These are phyloP conservation scores for Paralvinella palmiformis DNA, from an alignment of 1,140 invertebrate species.

Conservation along the genomic window DNA sequence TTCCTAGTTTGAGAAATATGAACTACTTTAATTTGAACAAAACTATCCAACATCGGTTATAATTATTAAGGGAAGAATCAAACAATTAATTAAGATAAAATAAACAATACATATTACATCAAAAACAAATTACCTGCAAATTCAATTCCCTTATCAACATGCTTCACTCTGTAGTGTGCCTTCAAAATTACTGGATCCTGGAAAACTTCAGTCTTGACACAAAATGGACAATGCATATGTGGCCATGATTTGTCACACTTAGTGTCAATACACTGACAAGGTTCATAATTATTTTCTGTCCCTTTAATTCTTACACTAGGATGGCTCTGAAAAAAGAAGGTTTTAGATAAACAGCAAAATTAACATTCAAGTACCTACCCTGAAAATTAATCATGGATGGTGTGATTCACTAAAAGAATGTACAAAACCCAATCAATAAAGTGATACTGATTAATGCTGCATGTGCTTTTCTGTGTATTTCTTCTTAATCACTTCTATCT, in stretches of 20 bases:
- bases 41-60: background rate
- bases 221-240: constrained; percentile 51
- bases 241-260: constrained; percentile 34
- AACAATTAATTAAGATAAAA: background rate
- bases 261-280: constrained; percentile 40
- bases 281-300: constrained; percentile 46
- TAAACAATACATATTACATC: background rate
- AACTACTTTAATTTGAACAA: constrained; percentile 1
- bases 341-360: no score
- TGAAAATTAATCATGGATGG: no score
- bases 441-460: no score
- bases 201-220: constrained; percentile 46
- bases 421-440: no score
- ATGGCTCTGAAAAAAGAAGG: constrained; percentile 47
- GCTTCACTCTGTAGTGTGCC: constrained; percentile 50
- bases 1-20: background rate
- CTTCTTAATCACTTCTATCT: no score
- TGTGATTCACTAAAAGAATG: no score
- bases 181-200: constrained; percentile 48
- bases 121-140: constrained; percentile 44
- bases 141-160: constrained; percentile 52
- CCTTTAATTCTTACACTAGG: constrained; percentile 50
- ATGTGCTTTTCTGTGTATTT: no score
- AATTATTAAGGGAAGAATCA: background rate
- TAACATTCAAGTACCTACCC: no score